Conservation (phyloP, 2,888 invertebrate species). For the Sphaerophoria taeniata region DNA sequence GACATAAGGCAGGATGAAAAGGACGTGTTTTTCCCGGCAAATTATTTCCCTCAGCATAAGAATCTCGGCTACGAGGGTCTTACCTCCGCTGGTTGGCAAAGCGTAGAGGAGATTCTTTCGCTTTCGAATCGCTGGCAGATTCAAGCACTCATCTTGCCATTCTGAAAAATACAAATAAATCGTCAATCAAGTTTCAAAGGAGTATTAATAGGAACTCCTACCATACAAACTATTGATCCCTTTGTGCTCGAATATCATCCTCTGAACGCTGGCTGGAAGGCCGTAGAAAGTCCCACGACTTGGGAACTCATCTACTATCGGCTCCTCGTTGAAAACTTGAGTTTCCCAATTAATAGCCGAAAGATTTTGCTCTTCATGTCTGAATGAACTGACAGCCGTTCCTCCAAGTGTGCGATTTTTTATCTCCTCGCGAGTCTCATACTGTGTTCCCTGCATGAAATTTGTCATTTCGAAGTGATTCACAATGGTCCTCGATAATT, state of each 20-base stretch:
- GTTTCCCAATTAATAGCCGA: conserved; percentile 79
- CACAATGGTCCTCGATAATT: conserved; percentile 33
- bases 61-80: conserved; percentile 98
- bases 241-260: conserved; percentile 89
- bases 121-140: conserved; percentile 88
- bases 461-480: conserved; percentile 52
- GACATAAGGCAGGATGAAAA: conserved; percentile 97
- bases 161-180: conserved; percentile 84
- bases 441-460: conserved; percentile 79
- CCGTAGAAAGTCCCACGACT: conserved; percentile 89
- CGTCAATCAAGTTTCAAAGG: background rate
- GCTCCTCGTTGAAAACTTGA: conserved; percentile 77
- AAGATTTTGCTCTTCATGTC: conserved; percentile 75
- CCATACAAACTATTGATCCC: conserved; percentile 93
- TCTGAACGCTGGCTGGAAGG: conserved; percentile 88
- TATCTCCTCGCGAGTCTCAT: conserved; percentile 78
- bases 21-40: conserved; percentile 90
- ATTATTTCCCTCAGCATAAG: conserved; percentile 94
- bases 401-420: conserved; percentile 73
- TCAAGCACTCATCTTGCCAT: conserved; percentile 97
- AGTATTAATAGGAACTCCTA: conserved; percentile 81
- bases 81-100: conserved; percentile 98
- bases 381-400: conserved; percentile 5
- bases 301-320: conserved; percentile 75
- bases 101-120: conserved; percentile 95